Conservation (phyloP, 1,140 invertebrate genomes). For the Centruroides sculpturatus region DNA sequence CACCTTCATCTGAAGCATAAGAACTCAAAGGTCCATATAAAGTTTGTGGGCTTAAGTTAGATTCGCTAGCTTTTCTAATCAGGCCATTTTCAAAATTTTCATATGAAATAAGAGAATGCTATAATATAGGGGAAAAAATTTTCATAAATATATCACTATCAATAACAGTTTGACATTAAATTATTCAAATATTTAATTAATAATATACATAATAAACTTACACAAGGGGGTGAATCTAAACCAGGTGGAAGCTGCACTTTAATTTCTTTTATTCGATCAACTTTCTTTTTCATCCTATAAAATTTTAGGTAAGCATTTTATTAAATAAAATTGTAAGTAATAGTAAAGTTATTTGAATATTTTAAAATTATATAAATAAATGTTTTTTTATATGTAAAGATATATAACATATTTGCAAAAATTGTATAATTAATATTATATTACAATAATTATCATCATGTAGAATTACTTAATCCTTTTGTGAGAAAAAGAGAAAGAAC, state of each 20-base stretch:
- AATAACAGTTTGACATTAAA: too few relatives aligned
- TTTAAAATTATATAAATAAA: too few relatives aligned
- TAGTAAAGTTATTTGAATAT: too few relatives aligned
- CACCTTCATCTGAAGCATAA: not conserved
- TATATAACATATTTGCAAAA: too few relatives aligned
- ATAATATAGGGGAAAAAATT: not conserved
- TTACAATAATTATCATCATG: too few relatives aligned
- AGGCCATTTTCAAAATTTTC: slow-evolving; percentile 11
- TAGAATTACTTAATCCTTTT: too few relatives aligned
- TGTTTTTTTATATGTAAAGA: too few relatives aligned
- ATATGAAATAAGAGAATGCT: slow-evolving; percentile 11
- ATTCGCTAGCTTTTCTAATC: not conserved
- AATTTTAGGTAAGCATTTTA: not conserved
- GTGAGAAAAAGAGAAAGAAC: too few relatives aligned
- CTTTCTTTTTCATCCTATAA: slow-evolving; percentile 2
- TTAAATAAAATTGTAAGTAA: not conserved
- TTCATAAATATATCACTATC: too few relatives aligned
- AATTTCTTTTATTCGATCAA: not conserved
- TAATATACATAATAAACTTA: not conserved
- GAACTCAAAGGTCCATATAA: slow-evolving; percentile 5
- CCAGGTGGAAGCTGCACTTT: slow-evolving; percentile 4
- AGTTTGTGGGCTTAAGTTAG: slow-evolving; percentile 1
- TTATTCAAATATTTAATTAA: too few relatives aligned
- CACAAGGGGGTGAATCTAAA: slow-evolving; percentile 8
- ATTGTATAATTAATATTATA: too few relatives aligned